phyloP scores from a whole-genome alignment of 2,113 vertebrate genomes.

The Melanerpes aurifrons region DNA sequence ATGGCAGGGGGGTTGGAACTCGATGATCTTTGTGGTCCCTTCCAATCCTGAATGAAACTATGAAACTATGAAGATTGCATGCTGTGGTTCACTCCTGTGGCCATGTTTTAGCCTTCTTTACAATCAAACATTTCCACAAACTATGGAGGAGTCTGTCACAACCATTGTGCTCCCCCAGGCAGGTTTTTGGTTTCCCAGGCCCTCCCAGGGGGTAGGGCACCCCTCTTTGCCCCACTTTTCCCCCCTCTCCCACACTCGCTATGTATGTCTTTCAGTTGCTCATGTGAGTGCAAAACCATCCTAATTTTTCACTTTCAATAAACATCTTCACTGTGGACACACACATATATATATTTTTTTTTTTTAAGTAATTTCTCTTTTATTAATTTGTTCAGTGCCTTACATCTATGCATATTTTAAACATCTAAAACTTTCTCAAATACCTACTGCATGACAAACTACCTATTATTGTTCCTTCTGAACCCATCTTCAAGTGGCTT shows the following conservation, averaged over 20 bases:
- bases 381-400: background rate
- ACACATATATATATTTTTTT: background rate
- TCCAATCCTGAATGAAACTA: too few species aligned
- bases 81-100: background rate
- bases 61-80: too few species aligned
- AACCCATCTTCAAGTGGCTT: background rate
- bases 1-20: too few species aligned
- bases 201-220: background rate
- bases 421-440: background rate
- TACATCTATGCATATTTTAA: background rate
- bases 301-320: background rate
- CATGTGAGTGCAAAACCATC: background rate
- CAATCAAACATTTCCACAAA: background rate
- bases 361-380: background rate
- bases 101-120: background rate
- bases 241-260: background rate
- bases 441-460: background rate
- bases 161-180: background rate
- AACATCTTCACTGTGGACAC: background rate
- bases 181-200: background rate
- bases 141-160: background rate
- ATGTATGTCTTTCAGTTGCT: background rate
- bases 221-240: background rate
- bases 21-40: too few species aligned
- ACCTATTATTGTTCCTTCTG: background rate